These are phyloP conservation scores for Echinometra lucunter DNA, from an alignment of 53 echinoderm and acorn worm genomes.

Conservation along the genomic window DNA sequence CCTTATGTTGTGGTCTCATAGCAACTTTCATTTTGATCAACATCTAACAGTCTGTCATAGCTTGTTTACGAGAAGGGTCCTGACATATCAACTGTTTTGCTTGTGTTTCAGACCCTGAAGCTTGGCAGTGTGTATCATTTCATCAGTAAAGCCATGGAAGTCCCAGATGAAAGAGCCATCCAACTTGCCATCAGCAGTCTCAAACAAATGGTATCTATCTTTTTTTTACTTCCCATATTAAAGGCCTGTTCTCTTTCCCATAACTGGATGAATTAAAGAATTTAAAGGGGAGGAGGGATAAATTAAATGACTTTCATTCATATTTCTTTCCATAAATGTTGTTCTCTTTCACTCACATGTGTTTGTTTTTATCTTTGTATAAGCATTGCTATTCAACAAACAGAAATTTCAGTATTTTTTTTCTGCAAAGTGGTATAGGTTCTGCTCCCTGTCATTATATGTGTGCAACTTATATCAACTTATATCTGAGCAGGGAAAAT, in stretches of 20 bases:
- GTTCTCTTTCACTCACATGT: too few species aligned
- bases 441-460: not conserved
- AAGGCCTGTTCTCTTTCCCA: not conserved
- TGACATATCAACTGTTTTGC: not conserved
- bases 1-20: too few species aligned
- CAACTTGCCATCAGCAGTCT: constrained; percentile 85
- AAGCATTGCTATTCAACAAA: too few species aligned
- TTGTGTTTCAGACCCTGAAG: constrained; percentile 74
- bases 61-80: too few species aligned
- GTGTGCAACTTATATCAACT: not conserved
- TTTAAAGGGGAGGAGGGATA: not conserved
- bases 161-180: constrained; percentile 79
- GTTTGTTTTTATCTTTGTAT: too few species aligned
- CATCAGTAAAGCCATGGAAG: constrained; percentile 88
- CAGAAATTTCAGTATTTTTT: too few species aligned
- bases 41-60: too few species aligned
- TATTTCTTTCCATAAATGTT: too few species aligned
- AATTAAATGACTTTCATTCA: too few species aligned
- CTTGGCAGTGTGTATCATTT: constrained; percentile 83
- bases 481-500: not conserved
- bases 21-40: too few species aligned
- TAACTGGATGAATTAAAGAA: not conserved
- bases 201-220: constrained; percentile 76
- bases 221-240: not conserved
- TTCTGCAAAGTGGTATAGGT: not conserved